Percentiles rank a stretch among this genome's conserved stretches.
Conservation (phyloP, 2,888 invertebrate genomes). For the Lasioglossum figueresi region DNA sequence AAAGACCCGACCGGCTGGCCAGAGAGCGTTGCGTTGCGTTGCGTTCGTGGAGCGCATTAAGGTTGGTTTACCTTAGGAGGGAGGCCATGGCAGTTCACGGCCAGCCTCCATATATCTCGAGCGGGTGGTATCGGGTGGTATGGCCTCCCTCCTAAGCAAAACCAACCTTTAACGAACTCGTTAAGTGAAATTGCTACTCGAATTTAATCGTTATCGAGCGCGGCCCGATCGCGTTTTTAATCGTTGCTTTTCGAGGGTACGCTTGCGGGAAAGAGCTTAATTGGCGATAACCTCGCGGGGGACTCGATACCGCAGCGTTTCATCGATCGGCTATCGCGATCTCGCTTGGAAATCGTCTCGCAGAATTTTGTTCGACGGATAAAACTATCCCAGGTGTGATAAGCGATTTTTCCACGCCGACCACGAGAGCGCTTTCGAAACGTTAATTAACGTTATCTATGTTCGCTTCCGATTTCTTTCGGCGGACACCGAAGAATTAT, state of each 20-base stretch:
- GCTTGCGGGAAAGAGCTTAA: constrained; percentile 5
- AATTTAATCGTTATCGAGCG: constrained; percentile 35
- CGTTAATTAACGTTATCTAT: constrained; percentile 4
- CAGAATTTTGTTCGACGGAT: constrained; percentile 4
- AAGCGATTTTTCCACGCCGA: not conserved
- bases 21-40: not conserved
- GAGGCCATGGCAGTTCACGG: too few species aligned
- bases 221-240: constrained; percentile 24
- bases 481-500: not conserved
- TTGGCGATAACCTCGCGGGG: constrained; percentile 28
- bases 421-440: constrained; percentile 11
- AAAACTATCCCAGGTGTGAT: not conserved
- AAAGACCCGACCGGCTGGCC: not conserved
- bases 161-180: constrained; percentile 31
- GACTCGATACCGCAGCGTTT: not conserved
- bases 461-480: not conserved
- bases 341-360: constrained; percentile 1
- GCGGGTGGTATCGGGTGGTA: too few species aligned
- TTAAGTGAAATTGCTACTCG: constrained; percentile 41
- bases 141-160: too few species aligned
- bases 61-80: too few species aligned
- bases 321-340: constrained; percentile 13
- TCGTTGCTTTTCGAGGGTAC: not conserved
- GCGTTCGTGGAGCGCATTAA: constrained; percentile 1
- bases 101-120: too few species aligned